Base-by-base conservation (phyloP, 1,140 invertebrate genomes). In the Anoplophora glabripennis region DNA sequence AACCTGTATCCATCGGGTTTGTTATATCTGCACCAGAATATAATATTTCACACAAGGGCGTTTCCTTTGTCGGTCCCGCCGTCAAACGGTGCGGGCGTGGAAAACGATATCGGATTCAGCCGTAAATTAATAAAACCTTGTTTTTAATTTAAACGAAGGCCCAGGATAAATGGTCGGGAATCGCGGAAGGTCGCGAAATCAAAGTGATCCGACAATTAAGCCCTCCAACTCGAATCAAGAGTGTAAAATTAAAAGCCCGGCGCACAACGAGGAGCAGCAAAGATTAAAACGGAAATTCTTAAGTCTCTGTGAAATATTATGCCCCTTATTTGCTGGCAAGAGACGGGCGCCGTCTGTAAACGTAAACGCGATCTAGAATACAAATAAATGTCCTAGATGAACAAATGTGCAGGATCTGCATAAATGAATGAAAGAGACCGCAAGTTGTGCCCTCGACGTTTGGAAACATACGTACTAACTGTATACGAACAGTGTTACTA, bases 281-380 rank as follows among this genome's bases (percentile, higher is more conserved):
- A 57, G 46, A 57, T 57, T 57, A 57, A 57, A 57, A 57, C 49
- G 55, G 55, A 57, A 57, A 57, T 57, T 57, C 55, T 42, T 49
- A 49, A 57, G 55, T 49, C 55, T 7, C 46, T 40, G 55, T 57
- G 46, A 57, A 57, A 57, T 57, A 57, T 49, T 45, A 57, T 47
- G 55, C 7, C 28, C 37, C 53, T 61, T 56, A 61, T 56, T 56
- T 56, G 36, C 51, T 42, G 53, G 21, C 45, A 28, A 28, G 28
- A 44, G 36, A 56, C 14, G 54, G 18, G 17, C 18, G 10, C 33
- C 40, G 21, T 35, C 15, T 56, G 41, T 48, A 47, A 56, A 47
- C 41, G 17, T 9, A 42, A 56, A 46, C 34, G 34, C 36, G 41
- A 15, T 49, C 34, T 34, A 33, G 52, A 49, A 56, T 56, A 54